Evolutionary conservation across 2,797 vertebrate genomes (phyloP).

Genomic region (Varecia variegata): DNA sequence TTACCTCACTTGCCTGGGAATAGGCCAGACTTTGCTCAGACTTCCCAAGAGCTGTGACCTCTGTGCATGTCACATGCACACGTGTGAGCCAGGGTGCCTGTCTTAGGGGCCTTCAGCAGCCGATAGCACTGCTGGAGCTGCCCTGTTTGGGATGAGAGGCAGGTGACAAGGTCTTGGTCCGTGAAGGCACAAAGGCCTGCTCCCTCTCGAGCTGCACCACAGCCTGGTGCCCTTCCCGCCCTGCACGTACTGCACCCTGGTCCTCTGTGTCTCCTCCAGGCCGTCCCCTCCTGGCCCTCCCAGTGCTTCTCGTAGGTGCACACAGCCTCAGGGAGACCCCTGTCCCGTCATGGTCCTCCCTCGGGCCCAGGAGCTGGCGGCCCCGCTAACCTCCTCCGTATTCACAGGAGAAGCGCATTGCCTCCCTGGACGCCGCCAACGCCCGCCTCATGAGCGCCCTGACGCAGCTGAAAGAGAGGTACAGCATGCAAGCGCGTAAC

Average conservation of each 20-base stretch:
- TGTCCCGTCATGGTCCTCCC: not conserved
- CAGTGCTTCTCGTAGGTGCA: accelerated
- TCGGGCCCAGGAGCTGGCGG: not conserved
- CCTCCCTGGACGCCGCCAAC: constrained; percentile 96
- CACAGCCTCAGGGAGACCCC: not conserved
- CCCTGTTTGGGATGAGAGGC: not conserved
- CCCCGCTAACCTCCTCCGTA: not conserved
- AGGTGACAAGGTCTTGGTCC: accelerated
- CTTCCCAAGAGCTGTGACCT: not conserved
- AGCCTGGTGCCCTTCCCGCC: not conserved
- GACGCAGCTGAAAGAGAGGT: constrained; percentile 99
- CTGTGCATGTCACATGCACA: accelerated
- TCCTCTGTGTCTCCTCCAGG: not conserved
- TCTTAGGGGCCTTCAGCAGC: not conserved
- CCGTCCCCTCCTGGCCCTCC: not conserved
- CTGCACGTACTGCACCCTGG: accelerated
- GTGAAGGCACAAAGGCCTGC: accelerated
- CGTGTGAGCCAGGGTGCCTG: not conserved
- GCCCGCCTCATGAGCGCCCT: constrained; percentile 97
- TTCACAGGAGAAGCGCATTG: constrained; percentile 97
- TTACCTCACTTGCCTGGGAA: not conserved
- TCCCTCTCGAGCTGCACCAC: accelerated
- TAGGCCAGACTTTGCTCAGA: not conserved
- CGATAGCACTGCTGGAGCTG: not conserved
- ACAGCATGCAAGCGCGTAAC: constrained; percentile 99